Evolutionary conservation across 2,888 invertebrate genomes (phyloP), one percentile per base, ranked within the genome.

Genomic region (Drosophila birchii): DNA sequence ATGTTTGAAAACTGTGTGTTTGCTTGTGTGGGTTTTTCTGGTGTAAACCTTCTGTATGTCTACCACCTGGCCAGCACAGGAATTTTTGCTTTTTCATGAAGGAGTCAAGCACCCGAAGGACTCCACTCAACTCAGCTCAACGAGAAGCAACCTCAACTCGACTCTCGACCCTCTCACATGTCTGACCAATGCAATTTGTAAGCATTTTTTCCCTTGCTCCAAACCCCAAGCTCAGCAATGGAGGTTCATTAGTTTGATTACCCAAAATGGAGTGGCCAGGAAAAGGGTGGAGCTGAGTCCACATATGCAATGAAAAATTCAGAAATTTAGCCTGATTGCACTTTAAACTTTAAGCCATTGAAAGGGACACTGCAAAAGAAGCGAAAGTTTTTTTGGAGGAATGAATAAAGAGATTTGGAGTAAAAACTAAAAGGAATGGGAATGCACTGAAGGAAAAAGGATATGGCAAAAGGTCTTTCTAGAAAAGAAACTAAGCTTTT

Each of bases 171-270:
- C 66, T 36, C 63, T 29, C 67, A 38, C 41, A 29, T 39, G 39
- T 56, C 71, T 45, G 47, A 56, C 45, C 54, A 54, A 34, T 71
- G 74, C 74, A 74, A 71, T 71, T 71, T 71, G 74, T 71, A 43
- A 56, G 55, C 74, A 43, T 64, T 74, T 74, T 56, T 36, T 29
- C 41, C 18, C 32, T 32, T 11, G 0, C 32, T 11, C 7, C 6
- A n/a, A n/a, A n/a, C 57, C 23, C 26, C 32, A 0, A 34, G 18
- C 47, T 16, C 53, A 53, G 20, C 60, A 44, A 8, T 26, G 18
- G 75, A 77, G 66, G 70, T 78, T 85, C 79, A 76, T 85, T 79
- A 79, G 79, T 76, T 79, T 86, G 78, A 80, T 81, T 81, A 77
- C 75, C 74, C 64, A n/a, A 71, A 71, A 70, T 63, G 67, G 53